These are phyloP conservation scores for Siniperca knerii DNA, from an alignment of 2,113 vertebrate species.

Conservation along the genomic window DNA sequence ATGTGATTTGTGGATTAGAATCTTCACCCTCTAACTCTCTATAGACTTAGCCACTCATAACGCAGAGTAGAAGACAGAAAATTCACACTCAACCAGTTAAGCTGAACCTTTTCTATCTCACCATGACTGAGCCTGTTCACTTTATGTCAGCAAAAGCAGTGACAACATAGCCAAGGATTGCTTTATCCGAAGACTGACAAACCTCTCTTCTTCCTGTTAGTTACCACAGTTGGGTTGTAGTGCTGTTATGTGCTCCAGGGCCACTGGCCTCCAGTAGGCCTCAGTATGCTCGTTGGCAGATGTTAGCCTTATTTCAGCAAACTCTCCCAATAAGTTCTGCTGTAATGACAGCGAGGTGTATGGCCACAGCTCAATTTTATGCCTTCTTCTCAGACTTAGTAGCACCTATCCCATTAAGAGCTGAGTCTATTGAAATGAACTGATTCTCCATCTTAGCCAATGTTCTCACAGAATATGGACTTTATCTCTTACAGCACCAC, in stretches of 20 bases:
- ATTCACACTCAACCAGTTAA: neutral
- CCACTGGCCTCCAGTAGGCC: no score
- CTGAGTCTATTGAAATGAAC: constrained; percentile 38
- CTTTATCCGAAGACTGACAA: neutral
- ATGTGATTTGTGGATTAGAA: neutral
- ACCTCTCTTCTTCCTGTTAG: neutral
- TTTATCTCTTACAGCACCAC: constrained; percentile 13
- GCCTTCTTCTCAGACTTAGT: constrained; percentile 16
- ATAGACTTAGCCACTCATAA: neutral
- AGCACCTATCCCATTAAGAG: constrained; percentile 22
- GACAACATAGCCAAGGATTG: neutral
- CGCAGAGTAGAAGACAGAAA: neutral
- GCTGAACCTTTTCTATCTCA: neutral
- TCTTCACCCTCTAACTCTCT: neutral
- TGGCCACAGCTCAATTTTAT: neutral
- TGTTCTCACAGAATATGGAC: constrained; percentile 27
- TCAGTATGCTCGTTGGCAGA: constrained; percentile 2
- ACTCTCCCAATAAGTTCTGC: neutral
- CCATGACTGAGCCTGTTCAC: neutral
- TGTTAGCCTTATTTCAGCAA: constrained; percentile 10
- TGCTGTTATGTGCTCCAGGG: neutral
- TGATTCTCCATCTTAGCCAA: neutral
- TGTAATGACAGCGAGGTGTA: neutral
- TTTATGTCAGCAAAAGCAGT: neutral
- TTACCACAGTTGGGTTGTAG: neutral